Conservation (phyloP, 2,113 vertebrate genomes). For the Hylia prasina region DNA sequence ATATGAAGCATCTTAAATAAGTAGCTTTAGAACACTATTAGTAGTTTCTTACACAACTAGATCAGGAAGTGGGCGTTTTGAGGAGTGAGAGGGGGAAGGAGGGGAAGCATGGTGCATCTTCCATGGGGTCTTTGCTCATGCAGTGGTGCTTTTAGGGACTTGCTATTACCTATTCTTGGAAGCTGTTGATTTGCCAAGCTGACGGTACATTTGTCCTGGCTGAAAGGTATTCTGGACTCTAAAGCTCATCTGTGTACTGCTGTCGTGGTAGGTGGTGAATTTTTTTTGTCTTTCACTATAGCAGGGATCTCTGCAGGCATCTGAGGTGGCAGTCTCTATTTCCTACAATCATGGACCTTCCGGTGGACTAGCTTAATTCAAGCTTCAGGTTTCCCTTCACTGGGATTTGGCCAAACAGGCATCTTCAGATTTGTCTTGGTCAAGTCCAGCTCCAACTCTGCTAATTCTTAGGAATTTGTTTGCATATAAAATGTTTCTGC, state of each 20-base stretch:
- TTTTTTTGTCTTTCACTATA: not conserved
- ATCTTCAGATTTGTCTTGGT: not conserved
- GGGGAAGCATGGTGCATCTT: not conserved
- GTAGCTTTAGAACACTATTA: not conserved
- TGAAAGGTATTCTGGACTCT: not conserved
- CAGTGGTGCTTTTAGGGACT: not conserved
- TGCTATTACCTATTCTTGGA: fast-evolving
- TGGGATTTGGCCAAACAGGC: not conserved
- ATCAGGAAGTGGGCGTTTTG: not conserved
- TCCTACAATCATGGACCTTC: not conserved
- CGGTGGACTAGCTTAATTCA: not conserved
- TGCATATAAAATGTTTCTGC: not conserved
- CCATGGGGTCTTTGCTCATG: fast-evolving
- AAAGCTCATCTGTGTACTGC: not conserved
- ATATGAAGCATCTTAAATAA: not conserved
- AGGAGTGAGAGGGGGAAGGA: not conserved
- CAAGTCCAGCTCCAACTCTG: not conserved
- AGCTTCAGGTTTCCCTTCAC: not conserved
- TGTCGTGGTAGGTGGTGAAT: not conserved
- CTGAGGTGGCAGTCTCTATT: not conserved
- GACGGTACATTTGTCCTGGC: not conserved
- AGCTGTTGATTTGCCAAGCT: not conserved
- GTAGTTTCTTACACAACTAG: not conserved
- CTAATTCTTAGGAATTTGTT: not conserved
- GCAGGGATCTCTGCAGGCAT: not conserved